These are phyloP conservation scores for Ips typographus DNA, from an alignment of 1,140 invertebrate genomes.

Conservation along the genomic window DNA sequence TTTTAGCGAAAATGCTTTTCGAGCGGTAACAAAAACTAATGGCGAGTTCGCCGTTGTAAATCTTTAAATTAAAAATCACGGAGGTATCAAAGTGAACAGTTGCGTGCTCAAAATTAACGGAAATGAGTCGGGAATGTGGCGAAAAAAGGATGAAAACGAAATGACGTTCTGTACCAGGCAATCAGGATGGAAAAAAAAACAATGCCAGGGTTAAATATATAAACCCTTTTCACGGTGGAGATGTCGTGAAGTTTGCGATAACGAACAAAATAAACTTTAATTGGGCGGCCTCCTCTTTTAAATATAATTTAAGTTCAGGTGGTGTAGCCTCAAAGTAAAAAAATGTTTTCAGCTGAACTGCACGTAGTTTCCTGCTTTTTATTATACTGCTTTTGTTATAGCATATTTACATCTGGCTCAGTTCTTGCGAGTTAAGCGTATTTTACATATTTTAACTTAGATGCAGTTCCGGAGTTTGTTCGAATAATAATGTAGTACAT, in stretches of 20 bases:
- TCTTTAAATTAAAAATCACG: conserved; percentile 8
- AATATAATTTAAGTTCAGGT: conserved; percentile 40
- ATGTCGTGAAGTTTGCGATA: conserved; percentile 45
- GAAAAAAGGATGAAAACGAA: conserved; percentile 45
- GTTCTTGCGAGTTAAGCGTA: too few relatives aligned
- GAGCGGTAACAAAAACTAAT: too few relatives aligned
- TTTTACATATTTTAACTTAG: too few relatives aligned
- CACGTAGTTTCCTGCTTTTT: too few relatives aligned
- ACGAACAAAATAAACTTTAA: conserved; percentile 48
- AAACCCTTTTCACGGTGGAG: conserved; percentile 43
- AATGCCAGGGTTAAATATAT: conserved; percentile 43
- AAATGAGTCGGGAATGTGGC: conserved; percentile 45
- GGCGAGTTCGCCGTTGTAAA: background rate
- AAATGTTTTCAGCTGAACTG: too few relatives aligned
- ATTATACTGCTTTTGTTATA: too few relatives aligned
- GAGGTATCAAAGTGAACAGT: conserved; percentile 35
- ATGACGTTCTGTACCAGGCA: conserved; percentile 46
- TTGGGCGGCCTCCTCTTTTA: conserved; percentile 42
- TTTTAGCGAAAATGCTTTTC: too few relatives aligned
- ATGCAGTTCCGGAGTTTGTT: too few relatives aligned
- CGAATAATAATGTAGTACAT: too few relatives aligned
- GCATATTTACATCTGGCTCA: too few relatives aligned
- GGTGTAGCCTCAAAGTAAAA: background rate
- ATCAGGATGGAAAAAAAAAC: conserved; percentile 29
- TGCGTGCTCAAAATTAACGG: conserved; percentile 46